Evolutionary conservation across 2,888 invertebrate species (phyloP), one percentile per base, ranked within the genome.

Genomic region (Abrostola tripartita): DNA sequence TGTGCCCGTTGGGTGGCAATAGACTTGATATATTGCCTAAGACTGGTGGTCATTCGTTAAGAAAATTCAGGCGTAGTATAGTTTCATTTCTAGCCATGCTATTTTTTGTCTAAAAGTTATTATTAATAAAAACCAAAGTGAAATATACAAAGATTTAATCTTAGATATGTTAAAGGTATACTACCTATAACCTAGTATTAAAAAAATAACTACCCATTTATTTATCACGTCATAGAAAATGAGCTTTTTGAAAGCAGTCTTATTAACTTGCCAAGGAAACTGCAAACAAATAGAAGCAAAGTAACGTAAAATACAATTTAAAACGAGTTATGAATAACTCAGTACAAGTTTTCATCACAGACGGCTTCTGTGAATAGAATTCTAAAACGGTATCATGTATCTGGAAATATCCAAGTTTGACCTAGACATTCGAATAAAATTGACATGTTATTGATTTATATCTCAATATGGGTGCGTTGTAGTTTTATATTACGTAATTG

Each of bases 381-480:
- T 78, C 67, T 74, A 71, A 63, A 70, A 68, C 63, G 14, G 55
- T 56, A 41, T 36, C 9, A 51, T 56, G 41, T 37, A 37, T 61
- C 64, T 72, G 47, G 44, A 71, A 68, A 71, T 81, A 78, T 67
- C 65, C 42, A 8, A 8, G 41, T 52, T 49, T 71, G 68, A 76
- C 81, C 73, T 78, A 71, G 64, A 74, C 65, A 52, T 14, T 61
- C 52, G 54, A 57, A 66, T 69, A 63, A 73, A 71, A 76, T 74
- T 73, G 76, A 74, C 74, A 66, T 65, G 61, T 50, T 66, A 60
- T 65, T 74, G 77, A 78, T 78, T 79, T 79, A 78, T 66, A 59
- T 44, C 61, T 24, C 24, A 24, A 24, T 24, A 24, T 24, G 24
- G 24, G 24, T 24, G 24, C 24, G 24, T 24, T n/a, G n/a, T n/a